Evolutionary conservation across 1,140 invertebrate species (phyloP), one percentile per base, ranked within the genome.

Genomic region (Frieseomelitta varia): DNA sequence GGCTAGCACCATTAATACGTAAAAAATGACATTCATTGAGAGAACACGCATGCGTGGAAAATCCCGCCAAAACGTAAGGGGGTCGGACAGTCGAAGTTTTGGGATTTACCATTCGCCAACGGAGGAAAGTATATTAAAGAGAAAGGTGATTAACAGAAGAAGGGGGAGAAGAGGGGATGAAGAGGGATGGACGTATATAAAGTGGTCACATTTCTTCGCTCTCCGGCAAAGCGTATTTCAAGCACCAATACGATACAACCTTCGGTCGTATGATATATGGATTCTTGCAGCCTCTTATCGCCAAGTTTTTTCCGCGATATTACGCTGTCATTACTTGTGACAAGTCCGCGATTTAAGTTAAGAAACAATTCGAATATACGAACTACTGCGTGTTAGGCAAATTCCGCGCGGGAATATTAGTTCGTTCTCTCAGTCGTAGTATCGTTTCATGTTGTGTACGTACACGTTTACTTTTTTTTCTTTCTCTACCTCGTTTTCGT

Each of bases 21-120:
- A 85, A 74, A 87, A 79, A 88, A 86, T 86, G 85, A 89, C 80
- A 91, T 83, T 87, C 80, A 71, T 47, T 75, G 55, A 65, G 30
- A 8, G 39, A 73, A 69, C 82, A 90, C 93, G 94, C 94, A 93
- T 93, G 93, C 93, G 93, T 84, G 69, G 61, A 68, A 92, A 92
- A 92, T 92, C 93, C 93, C 93, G 94, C 93, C 94, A 94, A 94
- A 94, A 94, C 81, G 67, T 81, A 87, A 77, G 68, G 67, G 84
- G 80, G 87, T 84, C 80, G 75, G 53, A 87, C 77, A 74, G 82
- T 83, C 55, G 85, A 79, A 58, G 53, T 82, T 65, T 85, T 69
- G 84, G 56, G 74, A 82, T 73, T 84, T 71, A 81, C 86, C 82
- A 81, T 86, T 82, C 68, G 17, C 58, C 71, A 27, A 53, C 21